A percentile compares a stretch with the other conserved stretches of the same genome.
These are phyloP conservation scores for Chionomys nivalis DNA, from an alignment of 2,113 vertebrate genomes.

Conservation along the genomic window DNA sequence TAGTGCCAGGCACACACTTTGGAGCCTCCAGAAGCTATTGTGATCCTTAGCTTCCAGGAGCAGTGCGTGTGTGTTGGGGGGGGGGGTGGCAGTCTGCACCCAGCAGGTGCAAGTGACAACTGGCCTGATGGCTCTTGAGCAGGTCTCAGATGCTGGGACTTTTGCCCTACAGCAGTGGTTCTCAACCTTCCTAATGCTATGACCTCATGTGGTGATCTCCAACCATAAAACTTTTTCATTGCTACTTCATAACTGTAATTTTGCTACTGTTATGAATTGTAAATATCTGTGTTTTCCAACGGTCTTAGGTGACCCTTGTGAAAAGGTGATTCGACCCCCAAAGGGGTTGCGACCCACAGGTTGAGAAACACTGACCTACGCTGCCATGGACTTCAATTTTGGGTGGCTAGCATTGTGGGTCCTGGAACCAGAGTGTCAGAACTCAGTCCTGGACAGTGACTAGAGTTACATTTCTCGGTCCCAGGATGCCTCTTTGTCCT, in stretches of 20 bases:
- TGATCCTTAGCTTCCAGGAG: background rate
- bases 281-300: background rate
- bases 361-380: background rate
- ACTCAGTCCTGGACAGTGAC: background rate
- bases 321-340: background rate
- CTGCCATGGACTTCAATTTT: background rate
- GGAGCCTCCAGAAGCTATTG: background rate
- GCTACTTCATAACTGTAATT: background rate
- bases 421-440: background rate
- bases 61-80: background rate
- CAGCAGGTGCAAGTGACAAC: background rate
- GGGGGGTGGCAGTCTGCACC: background rate
- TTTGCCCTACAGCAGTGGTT: background rate
- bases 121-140: background rate
- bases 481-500: background rate
- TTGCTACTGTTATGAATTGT: background rate
- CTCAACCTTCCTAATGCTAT: background rate
- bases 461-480: background rate
- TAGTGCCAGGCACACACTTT: background rate
- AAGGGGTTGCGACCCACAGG: background rate
- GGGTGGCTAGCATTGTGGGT: background rate
- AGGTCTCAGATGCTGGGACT: background rate
- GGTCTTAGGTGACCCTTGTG: background rate
- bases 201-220: background rate
- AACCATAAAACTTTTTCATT: background rate